Evolutionary conservation across 2,113 vertebrate genomes (phyloP).

Genomic region (Leptosomus discolor): DNA sequence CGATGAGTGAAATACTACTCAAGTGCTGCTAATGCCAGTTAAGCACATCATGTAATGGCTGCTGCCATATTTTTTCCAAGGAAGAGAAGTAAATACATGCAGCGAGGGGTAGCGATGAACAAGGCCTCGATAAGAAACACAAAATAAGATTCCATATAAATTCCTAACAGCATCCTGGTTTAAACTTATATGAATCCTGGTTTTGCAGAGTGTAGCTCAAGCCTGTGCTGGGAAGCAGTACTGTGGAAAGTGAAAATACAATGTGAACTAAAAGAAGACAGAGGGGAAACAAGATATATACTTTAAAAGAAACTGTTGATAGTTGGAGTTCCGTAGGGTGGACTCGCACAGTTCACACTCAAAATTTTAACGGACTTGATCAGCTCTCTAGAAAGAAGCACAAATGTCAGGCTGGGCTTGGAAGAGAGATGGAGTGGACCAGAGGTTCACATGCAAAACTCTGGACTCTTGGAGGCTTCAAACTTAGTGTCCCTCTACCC

Average conservation of each 20-base stretch:
- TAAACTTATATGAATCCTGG: rapidly evolving
- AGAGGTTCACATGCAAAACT: background rate
- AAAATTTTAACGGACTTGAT: background rate
- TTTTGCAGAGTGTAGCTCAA: rapidly evolving
- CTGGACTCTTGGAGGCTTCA: background rate
- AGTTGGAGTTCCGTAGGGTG: rapidly evolving
- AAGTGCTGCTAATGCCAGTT: rapidly evolving
- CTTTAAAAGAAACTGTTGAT: background rate
- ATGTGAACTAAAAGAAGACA: background rate
- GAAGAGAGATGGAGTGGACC: background rate
- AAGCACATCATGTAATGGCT: background rate
- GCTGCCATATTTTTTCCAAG: background rate
- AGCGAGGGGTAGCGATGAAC: rapidly evolving
- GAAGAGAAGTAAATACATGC: background rate
- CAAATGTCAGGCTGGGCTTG: rapidly evolving
- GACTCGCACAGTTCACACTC: rapidly evolving
- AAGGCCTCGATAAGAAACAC: rapidly evolving
- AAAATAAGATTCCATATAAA: rapidly evolving
- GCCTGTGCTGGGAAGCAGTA: background rate
- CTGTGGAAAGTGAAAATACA: background rate
- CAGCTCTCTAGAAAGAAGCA: background rate
- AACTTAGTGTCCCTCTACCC: rapidly evolving
- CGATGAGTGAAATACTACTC: rapidly evolving
- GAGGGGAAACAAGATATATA: too few species aligned
- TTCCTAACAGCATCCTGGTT: rapidly evolving